Evolutionary conservation across 2,797 vertebrate genomes (phyloP), one percentile per base, ranked within the genome.

Genomic region (Gallirallus australis): DNA sequence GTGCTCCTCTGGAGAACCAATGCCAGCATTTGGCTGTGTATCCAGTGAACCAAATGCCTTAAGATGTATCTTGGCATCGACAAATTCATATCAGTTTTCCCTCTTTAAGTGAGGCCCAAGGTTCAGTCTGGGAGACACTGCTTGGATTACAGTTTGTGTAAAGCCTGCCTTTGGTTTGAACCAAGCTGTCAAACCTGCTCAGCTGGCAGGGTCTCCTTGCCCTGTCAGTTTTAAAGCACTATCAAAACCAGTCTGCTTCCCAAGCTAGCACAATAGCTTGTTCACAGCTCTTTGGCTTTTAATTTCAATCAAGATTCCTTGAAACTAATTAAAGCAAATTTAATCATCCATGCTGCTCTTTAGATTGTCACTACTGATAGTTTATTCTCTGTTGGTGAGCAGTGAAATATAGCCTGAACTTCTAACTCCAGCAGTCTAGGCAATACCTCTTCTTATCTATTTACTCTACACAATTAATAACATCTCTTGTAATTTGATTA

Each of bases 271-370:
- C 66, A 86, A 39, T 66, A 86, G 77, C 83, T 92, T 84, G 57
- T 56, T 90, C 83, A 61, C 80, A 93, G 65, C 30, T 65, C 65
- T 90, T 78, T 25, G 66, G 28, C 8, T 76, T 86, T 91, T 90
- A 57, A 86, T 96, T 93, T 84, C 81, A 65, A 75, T 78, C 63
- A 82, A 72, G 73, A 76, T 93, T 50, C 70, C 70, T 90, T 82
- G 70, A 93, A 93, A 90, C 91, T 84, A 90, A 83, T 86, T 95
- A 69, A 89, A 92, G 66, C 37, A 82, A 90, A 69, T 63, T 57
- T 72, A 91, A 79, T 92, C 65, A 82, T 89, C 90, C 11, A 4
- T 42, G 33, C 31, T 82, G 42, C 59, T 82, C 77, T 89, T 86
- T 2, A 1, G 59, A 79, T 69, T 90, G 66, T 63, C 33, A 11